Percentiles rank a stretch among this genome's conserved stretches.
These are phyloP conservation scores for Asarcornis scutulata DNA, from an alignment of 2,113 vertebrate genomes.

Conservation along the genomic window DNA sequence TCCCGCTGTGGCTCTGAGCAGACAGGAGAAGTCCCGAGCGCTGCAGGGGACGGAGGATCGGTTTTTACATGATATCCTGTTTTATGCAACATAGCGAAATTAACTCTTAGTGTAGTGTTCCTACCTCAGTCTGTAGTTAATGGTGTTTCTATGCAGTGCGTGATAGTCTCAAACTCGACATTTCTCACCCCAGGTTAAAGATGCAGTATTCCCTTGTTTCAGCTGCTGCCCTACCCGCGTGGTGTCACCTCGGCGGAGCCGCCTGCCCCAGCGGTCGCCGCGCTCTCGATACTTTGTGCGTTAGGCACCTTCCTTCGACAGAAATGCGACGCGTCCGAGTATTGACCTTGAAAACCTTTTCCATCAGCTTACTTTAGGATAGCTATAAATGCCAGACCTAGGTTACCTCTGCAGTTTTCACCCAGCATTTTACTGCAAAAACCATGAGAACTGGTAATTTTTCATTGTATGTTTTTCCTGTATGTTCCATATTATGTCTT, in stretches of 20 bases:
- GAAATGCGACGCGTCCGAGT: not conserved
- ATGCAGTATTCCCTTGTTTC: constrained; percentile 13
- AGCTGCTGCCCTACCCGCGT: constrained; percentile 21
- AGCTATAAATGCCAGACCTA: not conserved
- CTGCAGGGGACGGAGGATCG: not conserved
- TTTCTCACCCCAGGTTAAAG: constrained; percentile 11
- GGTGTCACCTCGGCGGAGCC: constrained; percentile 8
- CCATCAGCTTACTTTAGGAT: constrained; percentile 19
- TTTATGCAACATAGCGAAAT: constrained; percentile 77
- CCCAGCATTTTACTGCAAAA: constrained; percentile 10
- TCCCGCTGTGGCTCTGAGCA: not conserved
- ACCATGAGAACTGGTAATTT: constrained; percentile 8
- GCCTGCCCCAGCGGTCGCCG: not conserved
- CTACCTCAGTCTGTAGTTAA: constrained; percentile 81
- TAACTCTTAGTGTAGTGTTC: constrained; percentile 78
- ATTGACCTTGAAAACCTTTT: not conserved
- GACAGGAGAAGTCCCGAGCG: not conserved
- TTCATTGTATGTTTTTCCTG: not conserved
- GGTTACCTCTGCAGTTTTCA: constrained; percentile 25
- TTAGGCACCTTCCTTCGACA: not conserved
- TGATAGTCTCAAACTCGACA: constrained; percentile 35
- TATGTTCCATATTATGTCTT: not conserved
- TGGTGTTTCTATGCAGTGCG: constrained; percentile 79
- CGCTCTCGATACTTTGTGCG: not conserved
- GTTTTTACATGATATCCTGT: constrained; percentile 44